phyloP scores from a whole-genome alignment of 1,140 invertebrate species.

The Dendroctonus valens region DNA sequence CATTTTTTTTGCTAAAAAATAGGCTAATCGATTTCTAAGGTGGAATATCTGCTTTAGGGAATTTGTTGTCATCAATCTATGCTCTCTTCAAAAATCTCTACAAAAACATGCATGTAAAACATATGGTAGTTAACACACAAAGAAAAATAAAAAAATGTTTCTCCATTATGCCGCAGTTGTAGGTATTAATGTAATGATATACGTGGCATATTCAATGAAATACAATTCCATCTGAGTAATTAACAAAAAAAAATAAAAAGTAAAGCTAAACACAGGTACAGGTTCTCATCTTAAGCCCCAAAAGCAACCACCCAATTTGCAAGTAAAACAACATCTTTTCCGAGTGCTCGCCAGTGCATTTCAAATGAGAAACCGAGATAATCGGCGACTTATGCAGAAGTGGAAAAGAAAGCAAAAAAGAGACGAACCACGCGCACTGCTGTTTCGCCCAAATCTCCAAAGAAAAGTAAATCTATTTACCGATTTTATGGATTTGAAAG shows the following conservation, averaged over 20 bases:
- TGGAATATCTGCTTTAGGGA: no score
- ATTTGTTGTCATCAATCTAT: no score
- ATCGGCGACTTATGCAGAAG: conserved; percentile 1
- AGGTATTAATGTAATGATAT: background rate
- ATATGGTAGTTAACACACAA: no score
- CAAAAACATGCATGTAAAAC: no score
- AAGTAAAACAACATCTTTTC: background rate
- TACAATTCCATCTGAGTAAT: background rate
- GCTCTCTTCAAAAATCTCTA: no score
- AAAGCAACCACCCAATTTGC: background rate
- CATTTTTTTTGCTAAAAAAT: no score
- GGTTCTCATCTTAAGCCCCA: background rate
- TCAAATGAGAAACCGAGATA: background rate
- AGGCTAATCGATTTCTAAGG: no score
- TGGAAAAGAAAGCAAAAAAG: conserved; percentile 6
- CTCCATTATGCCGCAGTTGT: background rate
- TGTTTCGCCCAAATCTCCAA: conserved; percentile 26
- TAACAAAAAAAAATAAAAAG: background rate
- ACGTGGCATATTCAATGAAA: background rate
- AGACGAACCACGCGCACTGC: conserved; percentile 9
- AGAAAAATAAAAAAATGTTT: background rate
- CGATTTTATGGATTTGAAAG: conserved; percentile 30
- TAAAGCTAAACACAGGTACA: background rate
- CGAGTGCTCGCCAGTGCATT: background rate
- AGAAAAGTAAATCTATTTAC: conserved; percentile 29